Evolutionary conservation across 2,888 invertebrate genomes (phyloP).

Genomic region (Dryadula phaetusa): DNA sequence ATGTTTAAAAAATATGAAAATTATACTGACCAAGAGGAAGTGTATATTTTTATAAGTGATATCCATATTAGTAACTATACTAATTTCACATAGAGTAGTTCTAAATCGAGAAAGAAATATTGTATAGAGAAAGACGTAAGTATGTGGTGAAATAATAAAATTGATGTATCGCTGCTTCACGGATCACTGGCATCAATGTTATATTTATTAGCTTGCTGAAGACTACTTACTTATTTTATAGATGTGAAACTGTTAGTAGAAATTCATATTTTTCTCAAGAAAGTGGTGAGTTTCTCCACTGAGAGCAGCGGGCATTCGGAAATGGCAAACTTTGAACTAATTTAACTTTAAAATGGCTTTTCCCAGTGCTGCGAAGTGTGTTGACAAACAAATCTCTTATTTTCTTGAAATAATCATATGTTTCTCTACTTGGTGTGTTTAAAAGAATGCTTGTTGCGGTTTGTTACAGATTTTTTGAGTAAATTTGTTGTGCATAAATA

Average conservation of each 20-base stretch:
- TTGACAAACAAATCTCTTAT: conserved; percentile 42
- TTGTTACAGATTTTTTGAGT: background rate
- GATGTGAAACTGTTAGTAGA: conserved; percentile 6
- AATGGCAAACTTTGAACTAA: conserved; percentile 65
- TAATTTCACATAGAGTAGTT: no score
- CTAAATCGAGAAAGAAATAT: no score
- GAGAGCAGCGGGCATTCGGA: conserved; percentile 54
- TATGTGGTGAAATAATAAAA: background rate
- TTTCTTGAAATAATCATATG: conserved; percentile 29
- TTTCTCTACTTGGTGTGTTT: background rate
- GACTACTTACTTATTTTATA: conserved; percentile 7
- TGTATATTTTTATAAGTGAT: no score
- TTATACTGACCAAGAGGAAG: no score
- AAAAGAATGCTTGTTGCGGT: background rate
- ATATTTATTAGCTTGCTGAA: background rate
- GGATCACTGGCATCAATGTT: background rate
- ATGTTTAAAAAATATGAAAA: no score
- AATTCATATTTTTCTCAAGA: conserved; percentile 28
- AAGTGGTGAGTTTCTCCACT: conserved; percentile 22
- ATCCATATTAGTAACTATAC: no score
- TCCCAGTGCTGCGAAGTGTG: conserved; percentile 52
- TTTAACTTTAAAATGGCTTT: conserved; percentile 75
- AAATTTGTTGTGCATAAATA: no score
- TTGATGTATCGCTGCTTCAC: background rate
- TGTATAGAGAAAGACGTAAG: no score